Conservation (phyloP, 1,140 invertebrate genomes). For the Drosophila jambulina region DNA sequence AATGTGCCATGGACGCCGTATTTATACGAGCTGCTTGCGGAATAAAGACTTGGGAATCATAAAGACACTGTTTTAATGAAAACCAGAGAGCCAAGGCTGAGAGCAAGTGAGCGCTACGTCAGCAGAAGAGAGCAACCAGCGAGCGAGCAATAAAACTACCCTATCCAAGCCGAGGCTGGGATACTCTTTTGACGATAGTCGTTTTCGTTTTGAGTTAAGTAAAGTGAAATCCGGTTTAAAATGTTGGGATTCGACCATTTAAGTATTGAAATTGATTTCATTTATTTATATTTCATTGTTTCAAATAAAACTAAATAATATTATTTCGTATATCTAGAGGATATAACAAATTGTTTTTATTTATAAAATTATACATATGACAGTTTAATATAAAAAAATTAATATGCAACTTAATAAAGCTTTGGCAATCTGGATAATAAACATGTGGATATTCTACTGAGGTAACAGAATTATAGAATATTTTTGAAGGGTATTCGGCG, state of each 20-base stretch:
- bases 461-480: not conserved
- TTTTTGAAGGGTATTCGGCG: not conserved
- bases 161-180: not conserved
- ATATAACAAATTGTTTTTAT: no score
- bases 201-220: not conserved
- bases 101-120: not conserved
- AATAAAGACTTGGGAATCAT: slow-evolving; percentile 26
- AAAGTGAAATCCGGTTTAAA: not conserved
- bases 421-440: not conserved
- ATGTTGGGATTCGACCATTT: not conserved
- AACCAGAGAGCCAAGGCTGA: not conserved
- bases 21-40: slow-evolving; percentile 2
- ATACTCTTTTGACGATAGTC: not conserved
- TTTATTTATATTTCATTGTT: not conserved
- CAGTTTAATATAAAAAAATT: no score
- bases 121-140: not conserved
- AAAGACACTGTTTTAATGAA: not conserved
- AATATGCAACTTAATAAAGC: not conserved
- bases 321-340: not conserved
- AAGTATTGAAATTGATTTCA: not conserved
- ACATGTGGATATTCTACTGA: no score
- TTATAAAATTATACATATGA: no score
- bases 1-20: not conserved
- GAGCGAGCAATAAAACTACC: not conserved
- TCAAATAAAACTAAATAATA: not conserved